Base-by-base conservation (phyloP, 2,888 invertebrate species). In the Gortyna flavago region DNA sequence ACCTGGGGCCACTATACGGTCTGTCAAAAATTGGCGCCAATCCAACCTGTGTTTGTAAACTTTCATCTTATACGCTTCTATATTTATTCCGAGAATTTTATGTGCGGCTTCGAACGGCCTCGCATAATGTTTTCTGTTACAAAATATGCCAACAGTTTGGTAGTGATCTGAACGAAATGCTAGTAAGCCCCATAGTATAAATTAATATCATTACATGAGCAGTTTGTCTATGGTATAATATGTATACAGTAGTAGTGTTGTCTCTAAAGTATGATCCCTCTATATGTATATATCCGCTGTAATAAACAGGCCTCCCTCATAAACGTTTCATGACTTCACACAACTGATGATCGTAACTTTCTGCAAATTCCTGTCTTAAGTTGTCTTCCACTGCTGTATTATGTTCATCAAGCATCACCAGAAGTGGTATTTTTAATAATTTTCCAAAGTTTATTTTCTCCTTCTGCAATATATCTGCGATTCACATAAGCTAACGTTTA, bases 21-120 rank as follows among this genome's bases (percentile, higher is more conserved):
- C 67, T 76, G 72, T 83, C 81, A 83, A 89, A 90, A 89, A 89
- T 92, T 95, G 95, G 95, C 95, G 87, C 78, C 81, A 84, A 87
- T 93, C 95, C 95, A 95, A 93, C 85, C 83, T 87, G 90, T 94
- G 93, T 93, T 94, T 92, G 93, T 94, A 95, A 94, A 94, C 93
- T 94, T 93, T 91, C 91, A 89, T 90, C 85, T 85, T 89, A 87
- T 68, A 86, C 84, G 80, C 76, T 84, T 92, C 95, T 95, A 95
- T 94, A 94, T 95, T 93, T 94, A 93, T 90, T 91, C 91, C 69
- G 72, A 68, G 85, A 85, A 89, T 91, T 91, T 91, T 90, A 91
- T 90, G 86, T 89, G 84, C 85, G 87, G 83, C 87, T 85, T 84
- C 87, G 87, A 84, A 87, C 80, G 86, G 82, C 76, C 84, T 80